Conservation (phyloP, 2,888 invertebrate genomes). For the Euzophera pinguis region DNA sequence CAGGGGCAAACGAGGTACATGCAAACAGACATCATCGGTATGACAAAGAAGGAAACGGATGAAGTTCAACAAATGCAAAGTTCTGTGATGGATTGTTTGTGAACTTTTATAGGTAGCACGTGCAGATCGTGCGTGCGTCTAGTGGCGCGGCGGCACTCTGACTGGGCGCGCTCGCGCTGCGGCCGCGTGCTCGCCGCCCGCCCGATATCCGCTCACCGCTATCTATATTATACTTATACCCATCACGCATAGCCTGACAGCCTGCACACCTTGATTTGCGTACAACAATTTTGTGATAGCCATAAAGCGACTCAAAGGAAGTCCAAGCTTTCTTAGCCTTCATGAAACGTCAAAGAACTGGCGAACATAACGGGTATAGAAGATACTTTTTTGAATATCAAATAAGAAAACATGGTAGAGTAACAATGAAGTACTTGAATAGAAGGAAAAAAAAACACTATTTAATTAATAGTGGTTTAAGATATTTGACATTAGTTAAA, state of each 20-base stretch:
- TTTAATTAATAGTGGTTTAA: too few relatives aligned
- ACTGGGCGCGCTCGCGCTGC: conserved; percentile 76
- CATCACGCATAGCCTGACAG: conserved; percentile 46
- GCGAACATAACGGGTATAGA: not conserved
- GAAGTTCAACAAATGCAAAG: conserved; percentile 38
- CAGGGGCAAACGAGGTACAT: conserved; percentile 84
- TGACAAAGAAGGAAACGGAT: conserved; percentile 34
- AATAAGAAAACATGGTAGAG: not conserved
- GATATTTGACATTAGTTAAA: too few relatives aligned
- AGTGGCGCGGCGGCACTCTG: conserved; percentile 77
- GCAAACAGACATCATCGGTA: conserved; percentile 76
- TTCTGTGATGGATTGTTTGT: conserved; percentile 58
- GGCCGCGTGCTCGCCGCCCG: conserved; percentile 68
- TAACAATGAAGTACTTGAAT: too few relatives aligned
- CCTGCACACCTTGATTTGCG: conserved; percentile 68
- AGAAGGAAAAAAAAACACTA: too few relatives aligned
- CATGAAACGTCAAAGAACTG: not conserved
- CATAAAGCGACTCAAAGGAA: conserved; percentile 22
- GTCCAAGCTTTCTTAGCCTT: conserved; percentile 12
- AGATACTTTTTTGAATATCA: not conserved
- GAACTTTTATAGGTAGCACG: conserved; percentile 41
- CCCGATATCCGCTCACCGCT: conserved; percentile 68
- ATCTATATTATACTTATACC: conserved; percentile 25
- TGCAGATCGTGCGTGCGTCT: conserved; percentile 75
- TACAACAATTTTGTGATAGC: conserved; percentile 42